Evolutionary conservation across 2,113 vertebrate genomes (phyloP).

Genomic region (Accipiter cooperii): DNA sequence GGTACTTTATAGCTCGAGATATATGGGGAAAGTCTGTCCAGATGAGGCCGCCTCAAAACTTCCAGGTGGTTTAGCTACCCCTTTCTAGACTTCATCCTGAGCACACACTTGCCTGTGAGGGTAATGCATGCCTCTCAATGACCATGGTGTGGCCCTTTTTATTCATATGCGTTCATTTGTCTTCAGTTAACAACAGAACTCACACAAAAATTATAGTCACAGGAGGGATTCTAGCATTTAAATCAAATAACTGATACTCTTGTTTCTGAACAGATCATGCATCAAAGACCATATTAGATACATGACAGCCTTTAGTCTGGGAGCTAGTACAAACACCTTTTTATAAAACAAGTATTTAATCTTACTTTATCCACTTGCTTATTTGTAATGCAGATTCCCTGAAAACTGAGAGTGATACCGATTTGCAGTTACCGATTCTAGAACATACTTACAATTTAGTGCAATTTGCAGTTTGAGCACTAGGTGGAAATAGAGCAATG

Average conservation of each 20-base stretch:
- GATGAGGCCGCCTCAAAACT: background rate
- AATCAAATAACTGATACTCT: background rate
- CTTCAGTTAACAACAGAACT: background rate
- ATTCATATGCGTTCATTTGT: background rate
- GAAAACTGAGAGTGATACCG: accelerated
- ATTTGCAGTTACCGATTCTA: background rate
- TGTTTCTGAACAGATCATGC: background rate
- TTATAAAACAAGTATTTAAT: background rate
- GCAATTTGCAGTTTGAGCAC: background rate
- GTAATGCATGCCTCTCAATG: background rate
- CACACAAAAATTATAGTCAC: background rate
- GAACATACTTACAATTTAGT: background rate
- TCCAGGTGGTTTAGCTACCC: background rate
- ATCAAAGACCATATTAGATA: background rate
- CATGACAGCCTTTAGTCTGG: background rate
- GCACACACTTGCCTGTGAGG: background rate
- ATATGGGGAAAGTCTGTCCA: background rate
- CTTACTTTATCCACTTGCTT: background rate
- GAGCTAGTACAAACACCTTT: background rate
- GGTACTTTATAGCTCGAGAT: background rate
- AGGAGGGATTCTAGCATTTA: background rate
- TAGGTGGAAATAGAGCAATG: constrained; percentile 63
- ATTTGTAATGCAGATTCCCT: background rate
- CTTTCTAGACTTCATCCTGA: background rate
- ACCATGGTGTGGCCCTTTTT: background rate